Percentiles rank a stretch among this genome's conserved stretches.
phyloP scores from a whole-genome alignment of 1,140 invertebrate genomes.

The Helicoverpa zea region DNA sequence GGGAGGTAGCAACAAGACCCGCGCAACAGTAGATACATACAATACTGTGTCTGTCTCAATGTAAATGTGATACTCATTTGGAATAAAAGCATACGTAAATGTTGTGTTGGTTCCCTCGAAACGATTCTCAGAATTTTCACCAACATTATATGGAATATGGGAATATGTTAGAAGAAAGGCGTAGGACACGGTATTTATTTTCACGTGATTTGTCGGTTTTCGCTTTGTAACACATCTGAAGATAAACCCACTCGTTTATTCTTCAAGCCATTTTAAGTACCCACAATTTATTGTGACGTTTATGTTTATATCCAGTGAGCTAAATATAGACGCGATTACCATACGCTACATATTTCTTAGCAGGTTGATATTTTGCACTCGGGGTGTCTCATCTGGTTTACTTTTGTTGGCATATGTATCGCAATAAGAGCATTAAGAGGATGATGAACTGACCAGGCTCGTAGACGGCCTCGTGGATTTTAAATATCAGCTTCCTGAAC shows the following conservation, averaged over 20 bases:
- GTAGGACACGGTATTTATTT: too few relatives aligned
- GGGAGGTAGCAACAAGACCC: conserved; percentile 8
- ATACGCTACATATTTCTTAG: conserved; percentile 12
- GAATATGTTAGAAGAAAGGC: too few relatives aligned
- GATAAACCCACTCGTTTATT: too few relatives aligned
- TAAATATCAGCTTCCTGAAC: conserved; percentile 83
- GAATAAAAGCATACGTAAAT: conserved; percentile 1
- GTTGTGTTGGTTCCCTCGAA: neutral
- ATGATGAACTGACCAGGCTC: conserved; percentile 71
- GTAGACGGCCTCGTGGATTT: conserved; percentile 71
- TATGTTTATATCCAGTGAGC: neutral
- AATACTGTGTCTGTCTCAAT: neutral
- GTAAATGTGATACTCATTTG: neutral
- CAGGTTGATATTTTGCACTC: neutral
- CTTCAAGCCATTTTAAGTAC: neutral
- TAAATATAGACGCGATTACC: neutral
- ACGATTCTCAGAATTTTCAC: too few relatives aligned
- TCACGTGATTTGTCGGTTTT: too few relatives aligned
- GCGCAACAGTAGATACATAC: neutral
- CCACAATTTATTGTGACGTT: too few relatives aligned
- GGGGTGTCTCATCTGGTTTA: conserved; percentile 23
- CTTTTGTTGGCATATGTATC: conserved; percentile 50
- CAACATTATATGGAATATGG: too few relatives aligned
- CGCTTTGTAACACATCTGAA: too few relatives aligned
- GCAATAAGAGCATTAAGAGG: conserved; percentile 56